Evolutionary conservation across 2,888 invertebrate genomes (phyloP), one percentile per base, ranked within the genome.

Genomic region (Rotaria macrura): DNA sequence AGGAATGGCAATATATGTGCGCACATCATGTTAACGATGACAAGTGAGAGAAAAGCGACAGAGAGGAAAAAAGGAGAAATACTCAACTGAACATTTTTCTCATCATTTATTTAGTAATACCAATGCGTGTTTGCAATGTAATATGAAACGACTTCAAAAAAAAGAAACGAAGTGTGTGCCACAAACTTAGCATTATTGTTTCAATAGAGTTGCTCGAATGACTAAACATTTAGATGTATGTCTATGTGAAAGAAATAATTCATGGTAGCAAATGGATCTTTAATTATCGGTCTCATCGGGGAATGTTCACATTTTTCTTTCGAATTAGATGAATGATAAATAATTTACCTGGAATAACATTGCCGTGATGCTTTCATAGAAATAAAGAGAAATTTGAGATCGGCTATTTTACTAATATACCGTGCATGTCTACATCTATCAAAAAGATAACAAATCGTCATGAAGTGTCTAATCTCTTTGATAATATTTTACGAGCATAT

Each of bases 371-470:
- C 65, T 65, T 65, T 65, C 20, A 17, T 34, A 65, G 65, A 34
- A 65, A 17, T 20, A 65, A 65, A 52, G 29, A 57, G 34, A 65
- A 65, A 65, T 65, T 65, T 20, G 34, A 65, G 65, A 65, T 65
- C 38, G 17, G 65, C 20, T 65, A 38, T 65, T 65, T 65, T 65
- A 0, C 65, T 65, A 65, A 65, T 65, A 25, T 65, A 20, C 14
- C 12, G 34, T 34, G 65, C 34, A 20, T 20, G 65, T 14, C 34
- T 65, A 65, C 65, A 65, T 65, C 65, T 65, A 65, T 65, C 65
- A 65, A 65, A 65, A 65, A 65, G 65, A 65, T 65, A 65, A 65
- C 65, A 65, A 65, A 65, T 65, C 65, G 65, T 65, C 65, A 20
- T 65, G 38, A 65, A 65, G 34, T 65, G 65, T 65, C 65, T 65